Conservation (phyloP, 1,140 invertebrate species). For the Lepidostoma basale region DNA sequence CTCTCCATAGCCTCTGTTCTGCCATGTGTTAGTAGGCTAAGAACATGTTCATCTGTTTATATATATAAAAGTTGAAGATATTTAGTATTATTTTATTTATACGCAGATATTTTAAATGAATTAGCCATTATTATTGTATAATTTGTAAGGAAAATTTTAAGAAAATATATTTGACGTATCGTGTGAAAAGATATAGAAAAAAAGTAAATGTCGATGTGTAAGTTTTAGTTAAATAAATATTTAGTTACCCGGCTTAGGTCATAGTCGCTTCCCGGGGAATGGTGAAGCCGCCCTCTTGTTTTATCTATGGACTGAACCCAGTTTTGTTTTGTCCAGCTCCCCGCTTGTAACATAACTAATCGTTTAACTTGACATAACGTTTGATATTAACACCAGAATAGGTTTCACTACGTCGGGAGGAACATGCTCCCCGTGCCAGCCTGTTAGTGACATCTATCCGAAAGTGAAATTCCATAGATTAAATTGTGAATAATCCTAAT, state of each 20-base stretch:
- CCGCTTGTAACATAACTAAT: conserved; percentile 63
- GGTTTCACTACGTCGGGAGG: conserved; percentile 37
- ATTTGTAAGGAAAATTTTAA: conserved; percentile 30
- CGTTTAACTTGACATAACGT: conserved; percentile 49
- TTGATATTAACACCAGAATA: conserved; percentile 48
- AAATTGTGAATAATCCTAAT: conserved; percentile 30
- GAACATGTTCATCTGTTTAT: conserved; percentile 34
- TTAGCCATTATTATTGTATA: conserved; percentile 32
- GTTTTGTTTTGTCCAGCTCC: conserved; percentile 35
- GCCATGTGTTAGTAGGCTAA: conserved; percentile 26
- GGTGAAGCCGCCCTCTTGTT: too few relatives aligned
- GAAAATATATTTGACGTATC: conserved; percentile 9
- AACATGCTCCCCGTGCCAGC: not conserved
- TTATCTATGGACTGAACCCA: not conserved
- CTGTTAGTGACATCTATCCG: conserved; percentile 45
- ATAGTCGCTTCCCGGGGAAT: not conserved
- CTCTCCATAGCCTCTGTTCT: not conserved
- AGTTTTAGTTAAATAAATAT: not conserved
- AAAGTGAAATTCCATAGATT: conserved; percentile 50
- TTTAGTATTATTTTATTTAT: conserved; percentile 41
- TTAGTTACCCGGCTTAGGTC: not conserved
- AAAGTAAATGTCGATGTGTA: not conserved
- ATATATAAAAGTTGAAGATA: conserved; percentile 31
- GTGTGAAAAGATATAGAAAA: not conserved
- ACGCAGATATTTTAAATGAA: conserved; percentile 33